Evolutionary conservation across 2,888 invertebrate species (phyloP).

Genomic region (Plagiodera versicolora): DNA sequence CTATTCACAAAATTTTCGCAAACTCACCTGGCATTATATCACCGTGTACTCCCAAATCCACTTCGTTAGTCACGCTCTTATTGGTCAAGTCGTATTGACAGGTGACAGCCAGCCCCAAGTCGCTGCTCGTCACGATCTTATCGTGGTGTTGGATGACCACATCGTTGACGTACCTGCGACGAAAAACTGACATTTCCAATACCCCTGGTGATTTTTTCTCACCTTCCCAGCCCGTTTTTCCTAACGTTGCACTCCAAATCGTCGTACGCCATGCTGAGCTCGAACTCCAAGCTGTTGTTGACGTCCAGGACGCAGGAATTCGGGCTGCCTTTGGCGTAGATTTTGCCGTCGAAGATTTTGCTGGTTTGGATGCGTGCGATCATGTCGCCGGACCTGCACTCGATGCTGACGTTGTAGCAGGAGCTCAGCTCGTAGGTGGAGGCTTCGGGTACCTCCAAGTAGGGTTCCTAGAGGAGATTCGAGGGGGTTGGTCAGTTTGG

Average conservation of each 20-base stretch:
- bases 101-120: conserved; percentile 89
- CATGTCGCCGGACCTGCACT: conserved; percentile 92
- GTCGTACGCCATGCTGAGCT: conserved; percentile 88
- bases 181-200: no score
- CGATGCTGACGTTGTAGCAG: conserved; percentile 92
- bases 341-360: conserved; percentile 90
- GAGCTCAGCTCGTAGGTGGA: conserved; percentile 90
- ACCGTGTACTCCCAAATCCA: conserved; percentile 85
- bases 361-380: conserved; percentile 89
- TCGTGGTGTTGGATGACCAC: conserved; percentile 95
- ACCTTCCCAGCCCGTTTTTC: conserved; percentile 78
- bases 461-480: conserved; percentile 69
- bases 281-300: conserved; percentile 85
- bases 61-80: conserved; percentile 91
- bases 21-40: conserved; percentile 63
- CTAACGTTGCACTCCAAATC: conserved; percentile 91
- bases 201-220: conserved; percentile 20
- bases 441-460: conserved; percentile 87
- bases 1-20: no score
- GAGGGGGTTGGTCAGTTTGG: no score
- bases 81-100: conserved; percentile 94
- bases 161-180: conserved; percentile 69
- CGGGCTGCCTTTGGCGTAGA: conserved; percentile 92
- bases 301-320: conserved; percentile 91
- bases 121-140: conserved; percentile 91